Base-by-base conservation (phyloP, 1,140 invertebrate species). In the Zaprionus gabonicus region DNA sequence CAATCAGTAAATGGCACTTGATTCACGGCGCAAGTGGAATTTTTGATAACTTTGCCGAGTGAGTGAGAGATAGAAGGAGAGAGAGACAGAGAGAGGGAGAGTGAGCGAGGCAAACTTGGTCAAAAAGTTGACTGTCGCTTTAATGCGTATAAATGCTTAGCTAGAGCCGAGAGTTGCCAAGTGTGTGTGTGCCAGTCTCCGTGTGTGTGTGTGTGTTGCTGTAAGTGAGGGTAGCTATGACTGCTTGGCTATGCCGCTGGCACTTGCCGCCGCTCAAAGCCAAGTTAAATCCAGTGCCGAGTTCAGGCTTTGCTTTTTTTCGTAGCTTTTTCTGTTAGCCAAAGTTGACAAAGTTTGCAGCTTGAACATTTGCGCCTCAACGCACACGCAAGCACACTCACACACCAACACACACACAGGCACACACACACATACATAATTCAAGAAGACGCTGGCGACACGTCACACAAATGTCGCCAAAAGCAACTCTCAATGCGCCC, bases 1-100 rank as follows among this genome's bases (percentile, higher is more conserved):
- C 84, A 88, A 88, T 88, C 85, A 90, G 85, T 88, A 90, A 88
- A 90, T 90, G 85, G 81, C 85, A 90, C 85, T 90, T 90, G 85
- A 90, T 90, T 91, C 82, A 91, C 82, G 88, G 81, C 81, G 85
- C 86, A 90, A 90, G 86, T 90, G 85, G 85, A 90, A 90, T 90
- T 90, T 90, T 90, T 90, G 85, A 90, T 90, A 90, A 90, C 85
- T 90, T 90, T 90, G 68, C 53, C 85, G 46, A 72, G 46, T 23
- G 59, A 44, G 27, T 81, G 66, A 66, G 53, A 56, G 53, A 56
- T 1, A 27, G 53, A 56, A 25, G 5, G 13, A 5, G 25, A 63
- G 55, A 56, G 53, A 55, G 12, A 7, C 13, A 28, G 53, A 9
- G 27, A 7, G 25, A 20, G 23, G 9, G 1, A 25, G 49, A 15